Evolutionary conservation across 2,113 vertebrate species (phyloP).

Genomic region (Poeciliopsis prolifica): DNA sequence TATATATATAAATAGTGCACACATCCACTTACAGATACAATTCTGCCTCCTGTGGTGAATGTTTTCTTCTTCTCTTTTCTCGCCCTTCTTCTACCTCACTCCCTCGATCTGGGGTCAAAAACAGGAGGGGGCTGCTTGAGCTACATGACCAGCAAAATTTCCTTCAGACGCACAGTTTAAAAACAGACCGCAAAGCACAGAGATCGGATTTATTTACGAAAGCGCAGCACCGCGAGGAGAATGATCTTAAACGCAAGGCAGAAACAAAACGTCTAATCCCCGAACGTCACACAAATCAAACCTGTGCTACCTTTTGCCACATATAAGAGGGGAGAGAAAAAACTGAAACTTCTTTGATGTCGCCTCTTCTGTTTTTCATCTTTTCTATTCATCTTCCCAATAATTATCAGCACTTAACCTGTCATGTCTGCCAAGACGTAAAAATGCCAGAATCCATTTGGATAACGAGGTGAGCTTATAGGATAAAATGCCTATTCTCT

Average conservation of each 20-base stretch:
- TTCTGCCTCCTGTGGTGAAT: constrained; percentile 50
- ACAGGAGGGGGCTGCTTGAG: constrained; percentile 6
- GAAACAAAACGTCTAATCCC: constrained; percentile 45
- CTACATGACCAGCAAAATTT: constrained; percentile 73
- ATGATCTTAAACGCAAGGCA: constrained; percentile 22
- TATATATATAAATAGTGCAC: constrained; percentile 7
- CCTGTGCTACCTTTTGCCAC: constrained; percentile 15
- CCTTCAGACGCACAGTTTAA: constrained; percentile 27
- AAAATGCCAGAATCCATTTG: constrained; percentile 71
- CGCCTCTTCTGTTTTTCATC: constrained; percentile 56
- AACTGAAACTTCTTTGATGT: constrained; percentile 63
- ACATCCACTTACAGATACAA: constrained; percentile 42
- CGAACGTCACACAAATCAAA: constrained; percentile 60
- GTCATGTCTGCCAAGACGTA: constrained; percentile 50
- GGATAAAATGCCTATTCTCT: constrained; percentile 57
- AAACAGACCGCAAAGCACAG: background rate
- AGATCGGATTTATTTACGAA: constrained; percentile 32
- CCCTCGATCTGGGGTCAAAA: constrained; percentile 41
- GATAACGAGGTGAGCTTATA: constrained; percentile 46
- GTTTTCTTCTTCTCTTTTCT: background rate
- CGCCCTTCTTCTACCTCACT: constrained; percentile 16
- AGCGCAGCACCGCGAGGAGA: constrained; percentile 14
- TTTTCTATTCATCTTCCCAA: constrained; percentile 58
- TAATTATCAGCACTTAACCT: constrained; percentile 77
- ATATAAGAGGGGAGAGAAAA: constrained; percentile 25